These are phyloP conservation scores for Laterallus jamaicensis DNA, from an alignment of 2,113 vertebrate genomes.

Conservation along the genomic window DNA sequence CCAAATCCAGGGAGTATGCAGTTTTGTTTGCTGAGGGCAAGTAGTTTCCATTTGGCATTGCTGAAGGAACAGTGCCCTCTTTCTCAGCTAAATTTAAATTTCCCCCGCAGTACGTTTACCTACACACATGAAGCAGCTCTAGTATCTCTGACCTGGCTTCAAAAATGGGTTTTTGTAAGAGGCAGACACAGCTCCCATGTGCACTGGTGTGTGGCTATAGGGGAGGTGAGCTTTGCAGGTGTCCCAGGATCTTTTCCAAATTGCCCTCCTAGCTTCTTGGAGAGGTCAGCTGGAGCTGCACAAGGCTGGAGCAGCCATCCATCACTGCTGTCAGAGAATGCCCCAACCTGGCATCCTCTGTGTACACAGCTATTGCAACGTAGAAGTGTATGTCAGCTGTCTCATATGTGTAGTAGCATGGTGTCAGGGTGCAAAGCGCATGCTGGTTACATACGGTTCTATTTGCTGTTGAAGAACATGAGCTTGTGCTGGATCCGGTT, in stretches of 20 bases:
- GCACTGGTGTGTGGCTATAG: background rate
- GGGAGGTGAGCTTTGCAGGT: too few relatives aligned
- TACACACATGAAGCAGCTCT: background rate
- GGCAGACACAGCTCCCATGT: background rate
- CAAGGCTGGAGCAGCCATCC: background rate
- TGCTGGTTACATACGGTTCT: background rate
- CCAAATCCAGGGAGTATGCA: background rate
- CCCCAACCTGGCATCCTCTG: background rate
- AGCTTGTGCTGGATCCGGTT: background rate
- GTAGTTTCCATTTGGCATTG: background rate
- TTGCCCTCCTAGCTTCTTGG: background rate
- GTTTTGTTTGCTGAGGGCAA: background rate
- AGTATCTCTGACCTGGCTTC: background rate
- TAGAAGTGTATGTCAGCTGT: background rate
- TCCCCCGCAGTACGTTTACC: background rate
- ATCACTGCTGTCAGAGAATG: fast-evolving
- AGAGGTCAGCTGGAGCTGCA: background rate
- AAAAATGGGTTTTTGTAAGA: background rate
- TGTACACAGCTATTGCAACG: background rate
- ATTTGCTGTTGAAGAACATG: background rate
- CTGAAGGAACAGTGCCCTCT: background rate
- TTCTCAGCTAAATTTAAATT: background rate
- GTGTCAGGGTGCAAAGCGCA: background rate
- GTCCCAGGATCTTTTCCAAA: background rate
- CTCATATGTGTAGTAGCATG: background rate